Base-by-base conservation (phyloP, 2,888 invertebrate species). In the Eurytoma adleriae region DNA sequence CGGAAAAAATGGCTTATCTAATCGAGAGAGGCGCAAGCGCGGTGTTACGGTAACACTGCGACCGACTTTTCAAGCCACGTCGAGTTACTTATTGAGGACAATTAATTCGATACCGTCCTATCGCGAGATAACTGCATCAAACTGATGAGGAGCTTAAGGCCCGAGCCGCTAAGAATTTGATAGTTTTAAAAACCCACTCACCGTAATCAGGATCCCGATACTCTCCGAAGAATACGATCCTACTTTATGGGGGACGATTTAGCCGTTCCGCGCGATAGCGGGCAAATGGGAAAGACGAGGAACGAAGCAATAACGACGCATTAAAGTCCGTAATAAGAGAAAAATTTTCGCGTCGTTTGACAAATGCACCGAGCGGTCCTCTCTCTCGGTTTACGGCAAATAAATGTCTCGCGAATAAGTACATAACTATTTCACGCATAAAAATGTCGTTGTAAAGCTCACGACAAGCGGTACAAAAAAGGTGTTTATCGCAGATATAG, bases 1-100 rank as follows among this genome's bases (percentile, higher is more conserved):
- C n/a, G 54, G 14, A 54, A 54, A 54, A 54, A 54, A 5, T n/a
- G 3, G 64, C 48, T 64, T 48, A 64, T 64, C 64, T 64, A 64
- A 64, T 64, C 64, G n/a, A 61, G 10, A 40, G 10, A 40, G 18
- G 10, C 62, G n/a, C 16, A 1, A 1, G 10, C 48, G 10, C 18
- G 64, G 48, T 18, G 18, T 40, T 14, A 27, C n/a, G 12, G 30
- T 40, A 20, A 5, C 13, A 4, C 12, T 20, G 1, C 59, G 24
- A 13, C 59, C 13, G 12, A 24, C 14, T 20, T 59, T 20, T 20
- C 20, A 4, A 14, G 14, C 10, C 24, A 3, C 10, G 2, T 61
- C 59, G 20, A 24, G 12, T 27, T 24, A 12, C 2, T 24, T 3
- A 61, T 24, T 24, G 20, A 61, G 59, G 24, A 24, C 24, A 27